These are phyloP conservation scores for Pandion haliaetus DNA, from an alignment of 2,113 vertebrate species.

Conservation along the genomic window DNA sequence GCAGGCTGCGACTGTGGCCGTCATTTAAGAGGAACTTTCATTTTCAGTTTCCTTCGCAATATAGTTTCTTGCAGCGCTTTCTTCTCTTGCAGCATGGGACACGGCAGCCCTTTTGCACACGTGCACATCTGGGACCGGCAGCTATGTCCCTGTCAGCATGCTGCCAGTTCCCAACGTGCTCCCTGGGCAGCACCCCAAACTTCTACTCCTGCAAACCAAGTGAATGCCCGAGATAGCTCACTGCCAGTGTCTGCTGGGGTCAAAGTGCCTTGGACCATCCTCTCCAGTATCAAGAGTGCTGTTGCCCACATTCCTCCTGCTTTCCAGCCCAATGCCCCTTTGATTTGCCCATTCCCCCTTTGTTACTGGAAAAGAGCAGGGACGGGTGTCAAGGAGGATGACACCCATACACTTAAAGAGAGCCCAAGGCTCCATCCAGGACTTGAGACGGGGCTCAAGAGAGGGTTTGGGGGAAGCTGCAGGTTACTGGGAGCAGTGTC, in stretches of 20 bases:
- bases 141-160: fast-evolving
- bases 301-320: neutral
- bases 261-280: neutral
- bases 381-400: neutral
- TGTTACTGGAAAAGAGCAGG: neutral
- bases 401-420: neutral
- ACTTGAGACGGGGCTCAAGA: neutral
- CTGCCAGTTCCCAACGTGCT: neutral
- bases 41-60: neutral
- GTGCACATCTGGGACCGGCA: neutral
- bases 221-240: fast-evolving
- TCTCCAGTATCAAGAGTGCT: neutral
- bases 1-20: neutral
- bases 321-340: neutral
- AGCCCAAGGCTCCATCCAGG: neutral
- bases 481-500: neutral
- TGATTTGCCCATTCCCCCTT: neutral
- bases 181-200: fast-evolving
- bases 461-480: neutral
- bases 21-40: neutral
- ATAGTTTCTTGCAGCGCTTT: neutral
- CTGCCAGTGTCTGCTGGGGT: fast-evolving
- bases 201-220: neutral
- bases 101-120: neutral
- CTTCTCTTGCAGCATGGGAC: neutral